Conservation (phyloP, 2,797 vertebrate genomes). For the Chaenodraco wilsoni region DNA sequence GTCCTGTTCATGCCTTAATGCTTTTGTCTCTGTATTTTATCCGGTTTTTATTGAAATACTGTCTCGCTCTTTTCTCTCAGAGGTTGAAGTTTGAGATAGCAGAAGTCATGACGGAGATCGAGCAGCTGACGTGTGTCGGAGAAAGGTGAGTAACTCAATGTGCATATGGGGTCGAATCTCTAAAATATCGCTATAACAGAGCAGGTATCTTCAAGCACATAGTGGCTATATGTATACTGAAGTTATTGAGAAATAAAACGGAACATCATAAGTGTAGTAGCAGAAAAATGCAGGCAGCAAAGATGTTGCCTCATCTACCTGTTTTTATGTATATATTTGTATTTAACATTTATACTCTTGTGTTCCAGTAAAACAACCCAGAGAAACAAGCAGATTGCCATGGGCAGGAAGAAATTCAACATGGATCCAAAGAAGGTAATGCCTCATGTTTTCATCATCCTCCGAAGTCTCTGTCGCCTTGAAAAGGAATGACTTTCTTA, state of each 20-base stretch:
- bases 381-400: constrained; percentile 96
- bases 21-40: neutral
- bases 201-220: neutral
- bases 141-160: constrained; percentile 87
- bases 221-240: neutral
- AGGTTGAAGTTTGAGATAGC: constrained; percentile 97
- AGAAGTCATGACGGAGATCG: constrained; percentile 98
- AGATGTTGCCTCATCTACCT: no score
- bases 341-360: constrained; percentile 3
- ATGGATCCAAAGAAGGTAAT: constrained; percentile 98
- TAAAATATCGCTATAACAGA: neutral
- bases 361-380: constrained; percentile 92
- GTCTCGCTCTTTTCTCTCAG: constrained; percentile 75
- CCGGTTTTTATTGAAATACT: neutral
- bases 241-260: no score
- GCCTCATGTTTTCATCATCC: neutral
- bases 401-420: constrained; percentile 99
- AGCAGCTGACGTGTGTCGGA: constrained; percentile 94
- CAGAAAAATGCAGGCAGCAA: neutral
- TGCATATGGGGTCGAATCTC: neutral
- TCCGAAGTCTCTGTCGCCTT: constrained; percentile 10
- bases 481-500: neutral
- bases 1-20: neutral
- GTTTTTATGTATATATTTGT: no score
- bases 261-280: no score